phyloP scores from a whole-genome alignment of 2,888 invertebrate species.

The Morinoia aosen region DNA sequence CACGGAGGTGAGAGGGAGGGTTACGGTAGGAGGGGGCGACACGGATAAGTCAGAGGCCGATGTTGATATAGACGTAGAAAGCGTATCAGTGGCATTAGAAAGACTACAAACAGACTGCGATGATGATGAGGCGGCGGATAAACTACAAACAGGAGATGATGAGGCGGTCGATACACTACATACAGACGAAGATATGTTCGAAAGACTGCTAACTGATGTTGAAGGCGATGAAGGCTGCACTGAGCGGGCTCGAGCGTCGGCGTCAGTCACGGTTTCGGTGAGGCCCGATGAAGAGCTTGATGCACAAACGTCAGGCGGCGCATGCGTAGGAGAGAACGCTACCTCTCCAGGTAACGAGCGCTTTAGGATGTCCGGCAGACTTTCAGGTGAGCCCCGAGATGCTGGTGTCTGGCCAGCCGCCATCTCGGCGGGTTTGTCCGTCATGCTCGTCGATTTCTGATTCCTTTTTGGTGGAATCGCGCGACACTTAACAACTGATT shows the following conservation, averaged over 20 bases:
- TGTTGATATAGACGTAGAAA: slow-evolving; percentile 53
- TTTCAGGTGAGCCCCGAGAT: background rate
- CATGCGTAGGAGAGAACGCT: background rate
- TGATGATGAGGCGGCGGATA: slow-evolving; percentile 37
- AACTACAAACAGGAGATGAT: slow-evolving; percentile 34
- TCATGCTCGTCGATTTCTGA: background rate
- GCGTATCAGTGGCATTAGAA: slow-evolving; percentile 30
- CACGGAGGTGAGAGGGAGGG: background rate
- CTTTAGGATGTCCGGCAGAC: background rate
- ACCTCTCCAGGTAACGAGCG: background rate
- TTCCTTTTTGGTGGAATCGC: background rate
- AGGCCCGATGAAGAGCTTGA: background rate
- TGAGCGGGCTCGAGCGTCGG: background rate
- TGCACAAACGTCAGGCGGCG: background rate
- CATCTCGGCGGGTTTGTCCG: background rate
- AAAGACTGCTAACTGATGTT: background rate
- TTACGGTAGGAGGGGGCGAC: background rate
- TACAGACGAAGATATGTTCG: background rate
- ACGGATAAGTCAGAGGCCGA: slow-evolving; percentile 28
- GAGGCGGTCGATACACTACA: slow-evolving; percentile 40
- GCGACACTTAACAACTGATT: background rate
- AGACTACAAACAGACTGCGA: slow-evolving; percentile 35
- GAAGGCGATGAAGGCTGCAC: background rate
- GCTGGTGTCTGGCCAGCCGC: background rate
- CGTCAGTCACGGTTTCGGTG: background rate